Evolutionary conservation across 2,113 vertebrate genomes (phyloP).

Genomic region (Sinocyclocheilus grahami): DNA sequence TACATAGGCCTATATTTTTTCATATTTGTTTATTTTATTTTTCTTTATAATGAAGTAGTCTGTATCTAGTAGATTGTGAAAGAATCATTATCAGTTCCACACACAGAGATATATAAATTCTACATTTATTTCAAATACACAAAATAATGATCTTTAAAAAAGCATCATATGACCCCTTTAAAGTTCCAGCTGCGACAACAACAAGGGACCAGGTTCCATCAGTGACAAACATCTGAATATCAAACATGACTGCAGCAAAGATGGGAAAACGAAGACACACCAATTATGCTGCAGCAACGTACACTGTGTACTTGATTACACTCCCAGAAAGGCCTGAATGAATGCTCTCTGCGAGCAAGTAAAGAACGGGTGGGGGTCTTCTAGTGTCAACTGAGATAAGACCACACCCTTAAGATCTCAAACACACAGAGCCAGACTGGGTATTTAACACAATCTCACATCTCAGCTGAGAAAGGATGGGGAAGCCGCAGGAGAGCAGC

Average conservation of each 20-base stretch:
- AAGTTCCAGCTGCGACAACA: not conserved
- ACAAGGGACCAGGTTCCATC: not conserved
- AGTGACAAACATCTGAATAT: not conserved
- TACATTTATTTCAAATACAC: too few species aligned
- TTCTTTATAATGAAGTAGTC: too few species aligned
- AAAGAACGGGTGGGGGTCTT: slow-evolving; percentile 12
- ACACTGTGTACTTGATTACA: not conserved
- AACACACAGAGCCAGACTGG: not conserved
- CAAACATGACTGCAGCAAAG: not conserved
- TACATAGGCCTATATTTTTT: too few species aligned
- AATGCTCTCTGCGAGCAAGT: not conserved
- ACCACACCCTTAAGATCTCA: slow-evolving; percentile 7
- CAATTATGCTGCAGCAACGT: not conserved
- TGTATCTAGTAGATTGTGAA: too few species aligned
- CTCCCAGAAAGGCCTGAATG: not conserved
- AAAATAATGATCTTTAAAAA: too few species aligned
- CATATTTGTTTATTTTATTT: too few species aligned
- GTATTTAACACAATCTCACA: not conserved
- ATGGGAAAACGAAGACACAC: not conserved
- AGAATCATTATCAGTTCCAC: too few species aligned
- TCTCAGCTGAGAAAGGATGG: not conserved
- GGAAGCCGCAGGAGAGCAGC: slow-evolving; percentile 15
- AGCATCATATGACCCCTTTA: too few species aligned
- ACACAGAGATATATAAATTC: too few species aligned
- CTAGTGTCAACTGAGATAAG: slow-evolving; percentile 35